These are phyloP conservation scores for Trichogramma evanescens DNA, from an alignment of 2,888 invertebrate genomes.

Conservation along the genomic window DNA sequence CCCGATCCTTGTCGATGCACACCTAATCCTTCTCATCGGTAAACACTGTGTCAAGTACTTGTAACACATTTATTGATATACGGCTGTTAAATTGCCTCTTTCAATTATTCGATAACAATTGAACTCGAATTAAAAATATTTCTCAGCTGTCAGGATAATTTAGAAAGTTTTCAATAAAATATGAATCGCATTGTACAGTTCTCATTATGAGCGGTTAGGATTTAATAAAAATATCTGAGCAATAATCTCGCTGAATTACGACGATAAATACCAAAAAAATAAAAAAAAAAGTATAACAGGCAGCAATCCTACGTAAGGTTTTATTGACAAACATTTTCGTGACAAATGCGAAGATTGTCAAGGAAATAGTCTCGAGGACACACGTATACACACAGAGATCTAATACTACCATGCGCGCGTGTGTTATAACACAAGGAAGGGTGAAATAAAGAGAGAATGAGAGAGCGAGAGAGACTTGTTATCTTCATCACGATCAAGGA, in stretches of 20 bases:
- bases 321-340: constrained; percentile 15
- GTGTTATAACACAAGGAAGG: constrained; percentile 7
- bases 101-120: not conserved
- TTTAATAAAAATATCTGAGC: not conserved
- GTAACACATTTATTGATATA: not conserved
- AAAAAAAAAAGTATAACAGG: not conserved
- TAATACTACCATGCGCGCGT: not conserved
- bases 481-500: constrained; percentile 47
- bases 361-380: not conserved
- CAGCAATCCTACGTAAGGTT: not conserved
- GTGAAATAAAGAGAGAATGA: constrained; percentile 3
- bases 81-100: not conserved
- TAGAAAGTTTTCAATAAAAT: not conserved
- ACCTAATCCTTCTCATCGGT: constrained; percentile 12
- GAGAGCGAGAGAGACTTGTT: constrained; percentile 32
- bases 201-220: not conserved
- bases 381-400: too few species aligned
- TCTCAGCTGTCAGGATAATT: not conserved
- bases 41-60: constrained; percentile 1
- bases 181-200: not conserved
- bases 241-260: not conserved
- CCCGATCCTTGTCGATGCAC: constrained; percentile 2
- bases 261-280: not conserved
- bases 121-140: not conserved
- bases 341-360: constrained; percentile 8